phyloP scores from a whole-genome alignment of 1,140 invertebrate species.

The Cylas formicarius region DNA sequence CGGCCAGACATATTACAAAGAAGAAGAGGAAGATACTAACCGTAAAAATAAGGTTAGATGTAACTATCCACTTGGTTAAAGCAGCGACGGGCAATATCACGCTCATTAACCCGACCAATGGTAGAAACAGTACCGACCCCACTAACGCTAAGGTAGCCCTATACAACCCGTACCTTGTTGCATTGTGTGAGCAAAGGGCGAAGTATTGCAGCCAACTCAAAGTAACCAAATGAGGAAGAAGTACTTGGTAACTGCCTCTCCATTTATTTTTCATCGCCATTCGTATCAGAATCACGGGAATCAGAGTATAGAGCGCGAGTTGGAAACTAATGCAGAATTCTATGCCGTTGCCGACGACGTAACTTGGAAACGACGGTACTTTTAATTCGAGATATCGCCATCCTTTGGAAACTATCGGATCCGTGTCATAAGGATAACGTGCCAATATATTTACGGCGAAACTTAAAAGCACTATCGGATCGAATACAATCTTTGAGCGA shows the following conservation, averaged over 20 bases:
- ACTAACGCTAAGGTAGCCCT: conserved; percentile 68
- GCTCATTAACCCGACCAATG: conserved; percentile 66
- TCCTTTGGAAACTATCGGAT: conserved; percentile 67
- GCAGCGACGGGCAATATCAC: conserved; percentile 66
- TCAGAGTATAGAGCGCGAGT: conserved; percentile 63
- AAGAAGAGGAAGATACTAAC: conserved; percentile 50
- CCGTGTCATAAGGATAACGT: conserved; percentile 77
- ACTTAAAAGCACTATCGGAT: conserved; percentile 65
- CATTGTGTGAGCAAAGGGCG: conserved; percentile 68
- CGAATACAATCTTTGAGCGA: conserved; percentile 50
- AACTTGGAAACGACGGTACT: conserved; percentile 72
- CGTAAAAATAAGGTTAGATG: conserved; percentile 55
- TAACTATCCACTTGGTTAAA: conserved; percentile 59
- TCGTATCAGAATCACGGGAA: conserved; percentile 62
- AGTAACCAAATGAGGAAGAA: conserved; percentile 79
- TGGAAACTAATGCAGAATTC: conserved; percentile 79
- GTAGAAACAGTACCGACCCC: conserved; percentile 67
- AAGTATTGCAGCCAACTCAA: conserved; percentile 81
- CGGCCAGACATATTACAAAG: conserved; percentile 47
- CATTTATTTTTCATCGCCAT: conserved; percentile 67
- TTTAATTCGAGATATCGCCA: conserved; percentile 74
- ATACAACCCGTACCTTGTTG: conserved; percentile 71
- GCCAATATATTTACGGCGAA: conserved; percentile 74
- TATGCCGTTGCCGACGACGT: conserved; percentile 71
- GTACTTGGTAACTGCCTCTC: conserved; percentile 67